Evolutionary conservation across 2,113 vertebrate species (phyloP), one percentile per base, ranked within the genome.

Genomic region (Amblyornis subalaris): DNA sequence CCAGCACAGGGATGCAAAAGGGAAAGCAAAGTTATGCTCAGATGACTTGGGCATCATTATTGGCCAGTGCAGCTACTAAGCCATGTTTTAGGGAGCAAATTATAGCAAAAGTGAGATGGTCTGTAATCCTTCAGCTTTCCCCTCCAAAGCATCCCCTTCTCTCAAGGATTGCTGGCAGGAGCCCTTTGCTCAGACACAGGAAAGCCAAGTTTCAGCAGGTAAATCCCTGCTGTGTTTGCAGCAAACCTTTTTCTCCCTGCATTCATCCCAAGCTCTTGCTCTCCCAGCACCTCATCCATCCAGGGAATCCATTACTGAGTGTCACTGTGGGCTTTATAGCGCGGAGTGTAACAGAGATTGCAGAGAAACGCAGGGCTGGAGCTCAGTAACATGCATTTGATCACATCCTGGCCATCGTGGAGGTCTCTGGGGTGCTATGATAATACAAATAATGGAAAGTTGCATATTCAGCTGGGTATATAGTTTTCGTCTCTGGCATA

Each of bases 1-100:
- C 29, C 60, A 57, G 62, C 47, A n/a, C 20, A 62, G 55, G 19
- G 70, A 28, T 35, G 20, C 10, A 4, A 35, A 80, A 55, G 33
- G 19, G 18, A 54, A 47, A 54, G 21, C 6, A 51, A 19, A 55
- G 4, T 12, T 13, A 4, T 0, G 0, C 45, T 44, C 9, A 35
- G 4, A 18, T 35, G 19, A 17, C 5, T 19, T 33, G 33, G 29
- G 11, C 7, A 28, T 57, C 0, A 0, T 25, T 87, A 33, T 16
- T 47, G n/a, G 24, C 5, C 9, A 36, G 10, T 21, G 22, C 38
- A 74, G 38, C 25, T 67, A 35, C 19, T 66, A 61, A 85, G 22
- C 14, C 2, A 3, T 36, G 16, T 12, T 81, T 90, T 42, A 71
- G 31, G 54, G 44, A 62, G 5, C 6, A 33, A 35, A 61, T 51